Evolutionary conservation across 2,113 vertebrate species (phyloP), one percentile per base, ranked within the genome.

Genomic region (Lophius piscatorius): DNA sequence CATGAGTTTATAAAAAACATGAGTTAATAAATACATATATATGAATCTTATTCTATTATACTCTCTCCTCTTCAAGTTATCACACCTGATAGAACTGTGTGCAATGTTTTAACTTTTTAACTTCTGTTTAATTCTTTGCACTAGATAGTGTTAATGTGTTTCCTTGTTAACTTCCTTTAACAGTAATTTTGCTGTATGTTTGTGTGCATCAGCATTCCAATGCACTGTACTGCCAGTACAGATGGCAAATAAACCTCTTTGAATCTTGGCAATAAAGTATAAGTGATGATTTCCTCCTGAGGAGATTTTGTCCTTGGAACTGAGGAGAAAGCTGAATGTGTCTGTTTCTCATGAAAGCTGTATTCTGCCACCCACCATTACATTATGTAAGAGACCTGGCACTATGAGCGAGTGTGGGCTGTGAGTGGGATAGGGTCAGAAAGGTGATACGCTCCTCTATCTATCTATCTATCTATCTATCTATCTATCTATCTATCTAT

Each of bases 381-480:
- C 50, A 58, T 87, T 87, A 87, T 82, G 76, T 82, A 87, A 87
- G 70, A 83, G 70, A 85, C 63, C 72, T 81, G 75, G 63, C 77
- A 66, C 51, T 66, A 17, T 76, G 60, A 61, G 63, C 70, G 63
- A 47, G 73, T 17, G 49, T 14, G 28, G 68, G 70, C 1, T 29
- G 36, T 70, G 78, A 76, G 81, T 82, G 74, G 84, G 79, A 24
- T 23, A 39, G 29, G 84, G 84, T 86, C 81, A 86, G 2, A 49
- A 49, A 78, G 78, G 79, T 80, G 54, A 67, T 24, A 56, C n/a
- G 33, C 23, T 35, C n/a, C 6, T 41, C 39, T 17, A 20, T 41
- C 26, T 33, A 38, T 60, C 44, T 29, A 34, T 45, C 38, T 29
- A 44, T 44, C 42, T 26, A 23, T 36, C 42, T 29, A 24, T 56